phyloP scores from a whole-genome alignment of 1,140 invertebrate genomes.

The Apis dorsata region DNA sequence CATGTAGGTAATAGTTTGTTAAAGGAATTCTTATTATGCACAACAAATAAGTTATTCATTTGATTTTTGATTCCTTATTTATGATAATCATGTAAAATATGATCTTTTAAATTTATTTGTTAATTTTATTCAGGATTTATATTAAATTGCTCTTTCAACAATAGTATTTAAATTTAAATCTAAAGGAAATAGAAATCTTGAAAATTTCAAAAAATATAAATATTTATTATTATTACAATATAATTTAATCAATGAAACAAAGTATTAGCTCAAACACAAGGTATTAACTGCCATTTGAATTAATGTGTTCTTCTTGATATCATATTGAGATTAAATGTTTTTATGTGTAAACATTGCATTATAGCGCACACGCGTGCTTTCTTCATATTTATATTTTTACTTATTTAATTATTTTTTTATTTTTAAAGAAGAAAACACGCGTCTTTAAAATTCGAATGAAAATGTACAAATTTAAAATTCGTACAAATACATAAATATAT shows the following conservation, averaged over 20 bases:
- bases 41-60: background rate
- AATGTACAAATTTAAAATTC: background rate
- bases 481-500: background rate
- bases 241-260: background rate
- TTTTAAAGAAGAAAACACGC: background rate
- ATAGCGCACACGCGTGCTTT: background rate
- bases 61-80: background rate
- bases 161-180: background rate
- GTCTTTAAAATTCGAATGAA: background rate
- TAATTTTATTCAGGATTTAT: background rate
- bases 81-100: background rate
- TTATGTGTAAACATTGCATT: background rate
- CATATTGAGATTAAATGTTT: slow-evolving; percentile 15
- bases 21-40: background rate
- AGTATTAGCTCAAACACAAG: slow-evolving; percentile 64
- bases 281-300: slow-evolving; percentile 71
- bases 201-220: background rate
- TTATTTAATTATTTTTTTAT: background rate
- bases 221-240: background rate
- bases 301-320: slow-evolving; percentile 57
- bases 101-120: background rate
- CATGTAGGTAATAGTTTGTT: background rate
- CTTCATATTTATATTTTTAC: background rate
- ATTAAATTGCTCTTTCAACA: background rate
- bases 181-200: background rate